These are phyloP conservation scores for Candoia aspera DNA, from an alignment of 2,113 vertebrate genomes.

Conservation along the genomic window DNA sequence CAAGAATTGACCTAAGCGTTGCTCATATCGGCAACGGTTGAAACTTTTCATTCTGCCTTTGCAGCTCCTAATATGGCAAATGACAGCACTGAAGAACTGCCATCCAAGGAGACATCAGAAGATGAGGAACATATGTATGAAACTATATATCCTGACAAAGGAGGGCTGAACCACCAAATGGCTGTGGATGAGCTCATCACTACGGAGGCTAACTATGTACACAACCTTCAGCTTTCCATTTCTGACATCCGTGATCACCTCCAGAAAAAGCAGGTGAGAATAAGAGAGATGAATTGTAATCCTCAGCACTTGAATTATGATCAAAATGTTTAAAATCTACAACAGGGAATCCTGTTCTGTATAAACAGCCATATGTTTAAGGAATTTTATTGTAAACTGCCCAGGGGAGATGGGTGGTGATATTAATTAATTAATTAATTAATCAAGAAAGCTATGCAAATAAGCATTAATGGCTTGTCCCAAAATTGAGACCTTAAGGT, in stretches of 20 bases:
- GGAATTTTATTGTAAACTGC: too few species aligned
- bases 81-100: neutral
- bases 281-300: neutral
- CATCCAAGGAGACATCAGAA: neutral
- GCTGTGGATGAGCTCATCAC: constrained; percentile 83
- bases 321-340: neutral
- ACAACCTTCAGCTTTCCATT: constrained; percentile 78
- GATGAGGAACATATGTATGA: constrained; percentile 44
- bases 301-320: neutral
- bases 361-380: neutral
- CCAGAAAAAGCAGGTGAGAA: constrained; percentile 68
- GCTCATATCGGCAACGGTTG: too few species aligned
- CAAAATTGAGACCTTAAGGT: neutral
- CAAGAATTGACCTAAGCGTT: neutral
- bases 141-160: constrained; percentile 65
- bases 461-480: neutral
- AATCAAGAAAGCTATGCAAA: too few species aligned
- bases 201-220: constrained; percentile 86
- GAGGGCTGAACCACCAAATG: constrained; percentile 78
- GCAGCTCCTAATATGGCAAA: constrained; percentile 72
- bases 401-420: too few species aligned
- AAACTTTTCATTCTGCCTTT: constrained; percentile 21
- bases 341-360: neutral
- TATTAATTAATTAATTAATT: too few species aligned
- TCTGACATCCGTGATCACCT: constrained; percentile 80